Percentiles rank a stretch among this genome's conserved stretches.
Evolutionary conservation across 2,113 vertebrate species (phyloP).

Genomic region (Hemicordylus capensis): DNA sequence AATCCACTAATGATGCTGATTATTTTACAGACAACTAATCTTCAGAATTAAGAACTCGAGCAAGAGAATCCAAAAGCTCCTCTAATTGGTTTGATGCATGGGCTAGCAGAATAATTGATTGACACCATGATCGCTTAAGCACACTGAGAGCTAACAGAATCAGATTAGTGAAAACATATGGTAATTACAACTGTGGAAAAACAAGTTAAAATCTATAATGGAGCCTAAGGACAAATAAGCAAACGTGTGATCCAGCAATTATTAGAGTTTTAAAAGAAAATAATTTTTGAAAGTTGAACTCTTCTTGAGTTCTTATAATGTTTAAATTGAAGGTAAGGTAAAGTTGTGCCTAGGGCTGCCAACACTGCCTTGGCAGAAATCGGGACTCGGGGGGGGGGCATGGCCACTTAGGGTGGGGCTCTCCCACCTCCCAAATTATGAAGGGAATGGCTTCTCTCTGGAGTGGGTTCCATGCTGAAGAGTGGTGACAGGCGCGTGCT

Average conservation of each 20-base stretch:
- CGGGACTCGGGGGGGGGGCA: too few species aligned
- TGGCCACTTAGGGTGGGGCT: too few species aligned
- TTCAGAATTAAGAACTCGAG: slow-evolving; percentile 53
- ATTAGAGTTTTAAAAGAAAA: slow-evolving; percentile 75
- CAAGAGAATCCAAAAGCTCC: slow-evolving; percentile 61
- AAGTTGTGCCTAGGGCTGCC: too few species aligned
- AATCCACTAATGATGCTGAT: slow-evolving; percentile 1
- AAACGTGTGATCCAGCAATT: slow-evolving; percentile 74
- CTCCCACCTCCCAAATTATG: too few species aligned
- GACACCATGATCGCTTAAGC: slow-evolving; percentile 68
- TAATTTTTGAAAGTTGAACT: slow-evolving; percentile 34
- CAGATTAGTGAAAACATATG: slow-evolving; percentile 79
- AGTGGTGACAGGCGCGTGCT: too few species aligned
- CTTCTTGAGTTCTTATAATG: slow-evolving; percentile 48
- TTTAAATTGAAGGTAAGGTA: slow-evolving; percentile 61
- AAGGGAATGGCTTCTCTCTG: too few species aligned
- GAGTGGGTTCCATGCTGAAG: too few species aligned
- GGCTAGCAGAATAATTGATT: slow-evolving; percentile 75
- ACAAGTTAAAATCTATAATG: slow-evolving; percentile 72
- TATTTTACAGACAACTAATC: slow-evolving; percentile 31
- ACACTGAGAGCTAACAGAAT: slow-evolving; percentile 74
- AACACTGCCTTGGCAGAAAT: too few species aligned
- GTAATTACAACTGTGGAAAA: slow-evolving; percentile 78
- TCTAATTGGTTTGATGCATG: slow-evolving; percentile 72
- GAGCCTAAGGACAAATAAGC: slow-evolving; percentile 73